phyloP scores from a whole-genome alignment of 2,888 invertebrate species.

The Phyllotreta striolata region DNA sequence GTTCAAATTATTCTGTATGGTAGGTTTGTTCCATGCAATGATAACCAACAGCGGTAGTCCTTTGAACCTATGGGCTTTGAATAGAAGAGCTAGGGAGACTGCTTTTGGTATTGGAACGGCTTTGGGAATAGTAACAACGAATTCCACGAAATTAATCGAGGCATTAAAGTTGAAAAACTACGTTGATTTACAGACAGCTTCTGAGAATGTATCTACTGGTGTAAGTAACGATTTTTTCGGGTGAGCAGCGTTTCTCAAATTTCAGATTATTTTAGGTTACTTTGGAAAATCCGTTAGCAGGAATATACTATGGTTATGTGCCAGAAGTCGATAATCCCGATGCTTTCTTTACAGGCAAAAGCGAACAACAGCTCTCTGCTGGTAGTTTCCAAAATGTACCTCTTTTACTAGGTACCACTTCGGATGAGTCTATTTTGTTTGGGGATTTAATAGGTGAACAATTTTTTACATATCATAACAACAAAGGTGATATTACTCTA shows the following conservation, averaged over 20 bases:
- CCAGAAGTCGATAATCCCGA: slow-evolving; percentile 3
- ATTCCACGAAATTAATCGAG: background rate
- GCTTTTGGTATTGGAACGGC: background rate
- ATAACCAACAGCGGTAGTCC: background rate
- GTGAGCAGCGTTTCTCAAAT: too few species aligned
- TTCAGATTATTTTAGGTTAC: slow-evolving; percentile 1
- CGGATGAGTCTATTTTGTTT: slow-evolving; percentile 10
- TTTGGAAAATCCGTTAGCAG: slow-evolving; percentile 1
- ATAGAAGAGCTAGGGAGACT: background rate
- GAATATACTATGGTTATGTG: slow-evolving; percentile 12
- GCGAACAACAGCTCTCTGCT: background rate
- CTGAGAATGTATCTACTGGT: background rate
- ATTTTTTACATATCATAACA: too few species aligned
- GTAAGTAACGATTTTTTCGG: too few species aligned
- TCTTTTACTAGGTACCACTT: slow-evolving; percentile 1
- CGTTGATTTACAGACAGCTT: background rate
- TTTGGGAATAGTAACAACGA: background rate
- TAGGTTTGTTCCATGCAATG: slow-evolving; percentile 4
- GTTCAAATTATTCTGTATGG: background rate
- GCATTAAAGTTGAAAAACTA: background rate
- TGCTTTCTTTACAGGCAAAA: slow-evolving; percentile 11
- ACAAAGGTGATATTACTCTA: too few species aligned
- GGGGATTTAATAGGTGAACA: background rate
- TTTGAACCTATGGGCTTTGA: background rate
- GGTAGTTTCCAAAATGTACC: slow-evolving; percentile 14